Conservation (phyloP, 2,113 vertebrate genomes). For the Thalassarche chlororhynchos region DNA sequence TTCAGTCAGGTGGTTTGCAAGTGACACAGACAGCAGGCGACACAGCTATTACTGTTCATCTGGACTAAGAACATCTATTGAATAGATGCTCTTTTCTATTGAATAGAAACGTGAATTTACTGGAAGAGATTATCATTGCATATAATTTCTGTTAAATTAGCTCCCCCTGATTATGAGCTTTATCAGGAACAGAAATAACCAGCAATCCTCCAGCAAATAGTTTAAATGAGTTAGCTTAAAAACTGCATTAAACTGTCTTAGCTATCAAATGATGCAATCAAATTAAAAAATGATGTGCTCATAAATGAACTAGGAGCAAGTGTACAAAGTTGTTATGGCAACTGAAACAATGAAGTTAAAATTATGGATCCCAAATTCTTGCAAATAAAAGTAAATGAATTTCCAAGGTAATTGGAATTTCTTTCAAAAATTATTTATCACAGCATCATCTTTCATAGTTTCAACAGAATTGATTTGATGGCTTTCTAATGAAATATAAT, state of each 20-base stretch:
- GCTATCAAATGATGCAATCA: conserved; percentile 46
- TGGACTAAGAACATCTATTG: background rate
- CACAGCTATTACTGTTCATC: background rate
- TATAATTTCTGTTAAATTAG: conserved; percentile 45
- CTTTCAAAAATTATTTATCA: conserved; percentile 42
- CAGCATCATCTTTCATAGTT: conserved; percentile 11
- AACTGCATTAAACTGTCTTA: conserved; percentile 39
- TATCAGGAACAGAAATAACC: conserved; percentile 44
- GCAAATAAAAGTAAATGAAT: conserved; percentile 49
- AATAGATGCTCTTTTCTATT: background rate
- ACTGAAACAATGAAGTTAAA: conserved; percentile 28
- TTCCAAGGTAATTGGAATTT: conserved; percentile 44
- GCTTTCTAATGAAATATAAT: conserved; percentile 45
- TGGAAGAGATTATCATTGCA: background rate
- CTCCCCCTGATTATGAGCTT: conserved; percentile 6
- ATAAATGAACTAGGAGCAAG: conserved; percentile 34
- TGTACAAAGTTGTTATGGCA: conserved; percentile 44
- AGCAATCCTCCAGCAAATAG: conserved; percentile 28
- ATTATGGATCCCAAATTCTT: conserved; percentile 33
- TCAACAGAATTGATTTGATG: conserved; percentile 26
- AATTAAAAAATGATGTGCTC: conserved; percentile 51
- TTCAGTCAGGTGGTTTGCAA: background rate
- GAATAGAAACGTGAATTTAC: background rate
- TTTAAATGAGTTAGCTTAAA: conserved; percentile 49
- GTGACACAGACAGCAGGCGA: background rate